Evolutionary conservation across 2,113 vertebrate species (phyloP).

Genomic region (Chauna torquata): DNA sequence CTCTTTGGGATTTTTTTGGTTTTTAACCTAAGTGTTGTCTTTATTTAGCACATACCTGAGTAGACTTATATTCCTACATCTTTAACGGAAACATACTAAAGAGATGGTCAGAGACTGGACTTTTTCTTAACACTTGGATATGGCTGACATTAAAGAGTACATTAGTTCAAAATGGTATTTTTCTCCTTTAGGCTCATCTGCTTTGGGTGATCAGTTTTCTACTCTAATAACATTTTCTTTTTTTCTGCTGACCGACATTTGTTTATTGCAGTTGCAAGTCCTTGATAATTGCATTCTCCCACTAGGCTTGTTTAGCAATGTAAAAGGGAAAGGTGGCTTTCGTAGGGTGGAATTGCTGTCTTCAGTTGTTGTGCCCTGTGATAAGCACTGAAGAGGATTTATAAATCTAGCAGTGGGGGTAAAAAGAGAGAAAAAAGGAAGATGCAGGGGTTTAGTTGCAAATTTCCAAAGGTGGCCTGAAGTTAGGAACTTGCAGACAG

Average conservation of each 20-base stretch:
- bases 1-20: background rate
- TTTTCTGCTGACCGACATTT: background rate
- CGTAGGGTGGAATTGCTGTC: background rate
- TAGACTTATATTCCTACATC: background rate
- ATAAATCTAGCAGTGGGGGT: background rate
- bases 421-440: background rate
- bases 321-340: background rate
- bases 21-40: background rate
- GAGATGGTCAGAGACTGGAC: background rate
- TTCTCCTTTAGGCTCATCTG: background rate
- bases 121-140: background rate
- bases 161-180: slow-evolving; percentile 5
- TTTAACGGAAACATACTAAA: background rate
- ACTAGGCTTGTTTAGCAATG: background rate
- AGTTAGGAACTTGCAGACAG: background rate
- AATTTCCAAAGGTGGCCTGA: background rate
- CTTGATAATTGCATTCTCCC: background rate
- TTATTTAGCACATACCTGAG: background rate
- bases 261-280: background rate
- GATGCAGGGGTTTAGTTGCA: background rate
- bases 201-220: slow-evolving; percentile 8
- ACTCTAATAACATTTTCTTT: background rate
- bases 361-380: background rate
- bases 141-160: background rate
- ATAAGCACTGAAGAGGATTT: background rate